Percentiles rank a stretch among this genome's conserved stretches.
Evolutionary conservation across 1,140 invertebrate genomes (phyloP).

Genomic region (Choristoneura fumiferana): DNA sequence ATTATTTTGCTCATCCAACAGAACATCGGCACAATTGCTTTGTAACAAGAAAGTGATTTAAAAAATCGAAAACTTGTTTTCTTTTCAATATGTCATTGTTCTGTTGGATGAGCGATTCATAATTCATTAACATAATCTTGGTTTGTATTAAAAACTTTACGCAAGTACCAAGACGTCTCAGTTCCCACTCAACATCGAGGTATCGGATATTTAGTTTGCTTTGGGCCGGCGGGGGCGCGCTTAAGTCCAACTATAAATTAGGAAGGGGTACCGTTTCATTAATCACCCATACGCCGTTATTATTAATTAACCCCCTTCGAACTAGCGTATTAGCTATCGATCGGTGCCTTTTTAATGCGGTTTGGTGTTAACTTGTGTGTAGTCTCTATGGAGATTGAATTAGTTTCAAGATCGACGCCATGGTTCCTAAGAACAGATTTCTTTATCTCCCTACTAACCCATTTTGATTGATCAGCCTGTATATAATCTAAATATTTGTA

Average conservation of each 20-base stretch:
- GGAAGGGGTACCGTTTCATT: constrained; percentile 77
- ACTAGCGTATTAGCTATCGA: constrained; percentile 64
- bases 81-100: too few species aligned
- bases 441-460: too few species aligned
- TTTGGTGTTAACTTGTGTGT: background rate
- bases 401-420: too few species aligned
- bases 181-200: constrained; percentile 59
- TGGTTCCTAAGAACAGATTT: too few species aligned
- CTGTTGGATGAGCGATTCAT: too few species aligned
- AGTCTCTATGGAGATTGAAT: too few species aligned
- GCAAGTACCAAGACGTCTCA: constrained; percentile 52
- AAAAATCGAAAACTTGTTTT: too few species aligned
- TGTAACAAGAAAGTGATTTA: too few species aligned
- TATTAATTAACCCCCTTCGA: constrained; percentile 76
- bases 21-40: too few species aligned
- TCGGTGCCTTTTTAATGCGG: constrained; percentile 47
- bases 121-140: too few species aligned
- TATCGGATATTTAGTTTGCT: constrained; percentile 79
- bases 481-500: background rate
- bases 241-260: constrained; percentile 79
- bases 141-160: background rate
- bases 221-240: constrained; percentile 64
- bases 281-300: constrained; percentile 78
- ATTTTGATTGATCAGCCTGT: background rate
- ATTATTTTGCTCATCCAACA: too few species aligned